A percentile compares a stretch with the other conserved stretches of the same genome.
Conservation (phyloP, 2,113 vertebrate genomes). For the Malurus melanocephalus region DNA sequence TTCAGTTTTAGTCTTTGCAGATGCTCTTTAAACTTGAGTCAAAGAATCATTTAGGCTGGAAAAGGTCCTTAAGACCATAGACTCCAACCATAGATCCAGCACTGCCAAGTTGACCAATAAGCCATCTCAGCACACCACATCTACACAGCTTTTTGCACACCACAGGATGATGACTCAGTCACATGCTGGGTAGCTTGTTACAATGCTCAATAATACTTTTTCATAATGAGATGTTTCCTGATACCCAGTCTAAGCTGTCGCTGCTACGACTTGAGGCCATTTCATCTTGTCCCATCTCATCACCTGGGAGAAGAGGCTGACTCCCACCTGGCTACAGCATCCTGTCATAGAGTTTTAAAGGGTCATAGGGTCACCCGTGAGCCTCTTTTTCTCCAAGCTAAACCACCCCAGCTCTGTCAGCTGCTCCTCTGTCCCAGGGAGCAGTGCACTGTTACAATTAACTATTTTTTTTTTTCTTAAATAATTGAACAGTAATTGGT, state of each 20-base stretch:
- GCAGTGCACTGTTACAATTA: not conserved
- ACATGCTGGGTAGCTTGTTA: not conserved
- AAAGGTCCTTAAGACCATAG: not conserved
- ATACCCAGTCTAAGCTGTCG: not conserved
- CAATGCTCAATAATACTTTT: not conserved
- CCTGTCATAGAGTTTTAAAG: not conserved
- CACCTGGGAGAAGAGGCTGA: not conserved
- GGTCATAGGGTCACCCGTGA: not conserved
- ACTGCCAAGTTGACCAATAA: not conserved
- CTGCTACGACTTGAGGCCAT: not conserved
- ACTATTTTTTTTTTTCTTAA: not conserved
- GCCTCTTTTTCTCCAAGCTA: not conserved
- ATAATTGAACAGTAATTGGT: not conserved
- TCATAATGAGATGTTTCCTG: not conserved
- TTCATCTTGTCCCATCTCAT: not conserved
- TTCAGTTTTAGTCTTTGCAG: not conserved
- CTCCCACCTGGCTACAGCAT: not conserved
- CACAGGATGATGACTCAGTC: too few species aligned
- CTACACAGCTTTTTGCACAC: not conserved
- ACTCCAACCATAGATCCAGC: rapidly evolving
- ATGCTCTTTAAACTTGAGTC: not conserved
- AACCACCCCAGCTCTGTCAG: not conserved
- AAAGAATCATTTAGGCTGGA: not conserved
- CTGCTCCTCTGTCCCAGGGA: not conserved
- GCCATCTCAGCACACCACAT: rapidly evolving